Evolutionary conservation across 2,888 invertebrate species (phyloP).

Genomic region (Meandrusa payeni): DNA sequence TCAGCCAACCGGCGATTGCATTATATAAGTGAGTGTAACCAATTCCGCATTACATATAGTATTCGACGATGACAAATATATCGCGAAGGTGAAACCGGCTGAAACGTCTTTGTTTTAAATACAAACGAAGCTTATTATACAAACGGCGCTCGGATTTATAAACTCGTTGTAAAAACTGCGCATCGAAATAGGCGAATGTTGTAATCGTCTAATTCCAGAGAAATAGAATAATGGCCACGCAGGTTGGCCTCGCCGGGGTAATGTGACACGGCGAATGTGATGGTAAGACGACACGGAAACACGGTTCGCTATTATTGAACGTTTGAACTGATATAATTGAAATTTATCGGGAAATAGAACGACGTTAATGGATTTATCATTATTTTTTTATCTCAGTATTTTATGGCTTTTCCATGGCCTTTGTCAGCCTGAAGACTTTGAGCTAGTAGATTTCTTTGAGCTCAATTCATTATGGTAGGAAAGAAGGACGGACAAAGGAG

Average conservation of each 20-base stretch:
- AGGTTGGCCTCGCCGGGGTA: slow-evolving; percentile 39
- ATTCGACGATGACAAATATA: slow-evolving; percentile 10
- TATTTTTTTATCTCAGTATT: no score
- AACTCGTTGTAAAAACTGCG: slow-evolving; percentile 50
- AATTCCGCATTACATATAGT: not conserved
- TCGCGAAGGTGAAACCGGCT: slow-evolving; percentile 10
- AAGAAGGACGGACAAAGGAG: no score
- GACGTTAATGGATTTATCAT: no score
- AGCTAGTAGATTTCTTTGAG: no score
- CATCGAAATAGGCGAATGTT: slow-evolving; percentile 56
- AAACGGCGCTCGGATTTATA: slow-evolving; percentile 51
- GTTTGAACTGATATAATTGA: slow-evolving; percentile 7
- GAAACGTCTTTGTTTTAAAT: slow-evolving; percentile 32
- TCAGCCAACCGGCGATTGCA: no score
- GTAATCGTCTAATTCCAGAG: slow-evolving; percentile 70
- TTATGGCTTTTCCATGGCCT: no score
- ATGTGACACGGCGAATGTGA: not conserved
- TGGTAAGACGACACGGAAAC: slow-evolving; percentile 19
- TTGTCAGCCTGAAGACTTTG: no score
- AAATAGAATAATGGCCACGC: slow-evolving; percentile 55
- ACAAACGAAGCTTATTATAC: slow-evolving; percentile 42
- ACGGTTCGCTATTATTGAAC: slow-evolving; percentile 7
- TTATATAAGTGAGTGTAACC: not conserved
- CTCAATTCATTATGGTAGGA: no score
- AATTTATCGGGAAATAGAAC: not conserved